Percentiles rank a stretch among this genome's conserved stretches.
Conservation (phyloP, 2,888 invertebrate genomes). For the Drosophila quinaria region DNA sequence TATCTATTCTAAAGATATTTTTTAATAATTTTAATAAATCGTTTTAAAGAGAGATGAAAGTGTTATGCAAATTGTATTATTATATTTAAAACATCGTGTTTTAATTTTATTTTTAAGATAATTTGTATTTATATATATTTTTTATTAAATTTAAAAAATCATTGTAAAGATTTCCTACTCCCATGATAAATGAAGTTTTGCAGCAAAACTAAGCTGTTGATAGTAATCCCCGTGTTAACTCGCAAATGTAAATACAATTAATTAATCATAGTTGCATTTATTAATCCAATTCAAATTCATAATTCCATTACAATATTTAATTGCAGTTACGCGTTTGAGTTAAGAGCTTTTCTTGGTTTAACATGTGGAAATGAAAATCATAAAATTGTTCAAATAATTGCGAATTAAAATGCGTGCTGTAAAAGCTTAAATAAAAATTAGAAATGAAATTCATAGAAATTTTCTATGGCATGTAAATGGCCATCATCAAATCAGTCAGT, state of each 20-base stretch:
- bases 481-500: constrained; percentile 71
- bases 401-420: constrained; percentile 48
- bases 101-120: too few species aligned
- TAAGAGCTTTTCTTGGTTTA: constrained; percentile 21
- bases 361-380: not conserved
- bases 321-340: constrained; percentile 6
- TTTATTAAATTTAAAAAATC: not conserved
- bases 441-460: constrained; percentile 30
- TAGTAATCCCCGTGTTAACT: not conserved
- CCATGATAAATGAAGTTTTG: not conserved
- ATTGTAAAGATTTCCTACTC: not conserved
- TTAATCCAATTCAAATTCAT: not conserved
- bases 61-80: too few species aligned
- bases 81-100: too few species aligned
- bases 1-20: too few species aligned
- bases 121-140: too few species aligned
- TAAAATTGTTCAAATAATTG: constrained; percentile 12
- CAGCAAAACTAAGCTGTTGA: not conserved
- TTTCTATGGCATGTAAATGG: constrained; percentile 67
- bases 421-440: constrained; percentile 23
- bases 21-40: too few species aligned
- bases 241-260: not conserved
- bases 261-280: constrained; percentile 11
- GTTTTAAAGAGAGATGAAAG: too few species aligned
- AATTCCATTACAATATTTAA: constrained; percentile 9